These are phyloP conservation scores for Mesochorus sp. DNA, from an alignment of 2,888 invertebrate species.

Conservation along the genomic window DNA sequence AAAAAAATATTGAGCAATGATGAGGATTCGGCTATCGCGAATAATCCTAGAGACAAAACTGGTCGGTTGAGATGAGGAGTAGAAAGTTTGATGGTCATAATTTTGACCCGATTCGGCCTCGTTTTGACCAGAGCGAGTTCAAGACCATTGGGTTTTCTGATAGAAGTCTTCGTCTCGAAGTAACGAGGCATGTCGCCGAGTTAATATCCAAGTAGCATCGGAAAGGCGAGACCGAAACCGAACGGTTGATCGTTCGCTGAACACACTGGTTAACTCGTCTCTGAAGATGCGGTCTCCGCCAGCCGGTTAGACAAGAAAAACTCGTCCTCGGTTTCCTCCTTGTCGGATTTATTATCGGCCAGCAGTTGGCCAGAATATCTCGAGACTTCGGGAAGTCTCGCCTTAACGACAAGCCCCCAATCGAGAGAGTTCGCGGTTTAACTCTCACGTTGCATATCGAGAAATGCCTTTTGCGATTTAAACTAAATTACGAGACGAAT, in stretches of 20 bases:
- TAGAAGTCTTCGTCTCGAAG: constrained; percentile 18
- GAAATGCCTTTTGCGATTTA: constrained; percentile 16
- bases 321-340: constrained; percentile 61
- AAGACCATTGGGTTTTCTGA: constrained; percentile 13
- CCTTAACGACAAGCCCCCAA: constrained; percentile 69
- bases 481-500: not conserved
- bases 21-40: not conserved
- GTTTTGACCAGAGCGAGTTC: not conserved
- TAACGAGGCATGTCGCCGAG: constrained; percentile 20
- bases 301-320: constrained; percentile 65
- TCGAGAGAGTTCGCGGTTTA: constrained; percentile 18
- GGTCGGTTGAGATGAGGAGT: not conserved
- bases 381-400: constrained; percentile 64
- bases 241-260: constrained; percentile 38
- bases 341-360: constrained; percentile 10
- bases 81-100: not conserved
- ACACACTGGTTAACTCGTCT: constrained; percentile 44
- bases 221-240: constrained; percentile 52
- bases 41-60: not conserved
- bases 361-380: constrained; percentile 47
- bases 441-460: not conserved
- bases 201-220: constrained; percentile 11
- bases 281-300: constrained; percentile 52
- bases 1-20: no score
- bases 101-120: constrained; percentile 2